These are phyloP conservation scores for Athrips mouffetella DNA, from an alignment of 2,888 invertebrate genomes.

Conservation along the genomic window DNA sequence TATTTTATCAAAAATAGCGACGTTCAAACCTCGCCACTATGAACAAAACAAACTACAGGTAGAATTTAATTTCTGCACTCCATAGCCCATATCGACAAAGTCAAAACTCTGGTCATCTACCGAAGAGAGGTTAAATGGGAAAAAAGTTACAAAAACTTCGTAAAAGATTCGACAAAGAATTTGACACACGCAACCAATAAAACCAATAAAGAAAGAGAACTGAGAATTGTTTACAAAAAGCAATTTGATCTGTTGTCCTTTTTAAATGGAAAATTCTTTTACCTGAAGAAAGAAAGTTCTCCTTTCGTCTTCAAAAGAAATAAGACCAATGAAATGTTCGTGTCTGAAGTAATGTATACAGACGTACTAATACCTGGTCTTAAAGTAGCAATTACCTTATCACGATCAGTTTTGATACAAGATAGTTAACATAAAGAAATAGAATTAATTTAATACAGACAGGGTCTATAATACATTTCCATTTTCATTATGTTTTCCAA, in stretches of 20 bases:
- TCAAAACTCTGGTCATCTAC: not conserved
- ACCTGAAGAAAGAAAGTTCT: slow-evolving; percentile 55
- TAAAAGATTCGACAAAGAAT: slow-evolving; percentile 31
- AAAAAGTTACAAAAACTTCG: slow-evolving; percentile 13
- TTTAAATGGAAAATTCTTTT: slow-evolving; percentile 67
- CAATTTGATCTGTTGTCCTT: slow-evolving; percentile 63
- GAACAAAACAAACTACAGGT: not conserved
- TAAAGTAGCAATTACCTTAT: no score
- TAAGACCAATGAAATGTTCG: slow-evolving; percentile 56
- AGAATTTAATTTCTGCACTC: not conserved
- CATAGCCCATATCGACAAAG: not conserved
- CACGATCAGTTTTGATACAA: no score
- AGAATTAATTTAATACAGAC: no score
- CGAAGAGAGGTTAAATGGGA: not conserved
- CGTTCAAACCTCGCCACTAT: no score
- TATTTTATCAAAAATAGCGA: no score
- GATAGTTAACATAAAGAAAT: no score
- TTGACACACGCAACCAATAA: slow-evolving; percentile 55
- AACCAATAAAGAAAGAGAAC: slow-evolving; percentile 61
- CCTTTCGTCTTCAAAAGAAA: slow-evolving; percentile 55
- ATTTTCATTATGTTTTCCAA: no score
- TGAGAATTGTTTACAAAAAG: slow-evolving; percentile 58
- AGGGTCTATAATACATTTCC: no score
- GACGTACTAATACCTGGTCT: not conserved
- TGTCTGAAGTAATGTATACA: slow-evolving; percentile 25